These are phyloP conservation scores for Oryzias melastigma DNA, from an alignment of 2,113 vertebrate genomes.

Conservation along the genomic window DNA sequence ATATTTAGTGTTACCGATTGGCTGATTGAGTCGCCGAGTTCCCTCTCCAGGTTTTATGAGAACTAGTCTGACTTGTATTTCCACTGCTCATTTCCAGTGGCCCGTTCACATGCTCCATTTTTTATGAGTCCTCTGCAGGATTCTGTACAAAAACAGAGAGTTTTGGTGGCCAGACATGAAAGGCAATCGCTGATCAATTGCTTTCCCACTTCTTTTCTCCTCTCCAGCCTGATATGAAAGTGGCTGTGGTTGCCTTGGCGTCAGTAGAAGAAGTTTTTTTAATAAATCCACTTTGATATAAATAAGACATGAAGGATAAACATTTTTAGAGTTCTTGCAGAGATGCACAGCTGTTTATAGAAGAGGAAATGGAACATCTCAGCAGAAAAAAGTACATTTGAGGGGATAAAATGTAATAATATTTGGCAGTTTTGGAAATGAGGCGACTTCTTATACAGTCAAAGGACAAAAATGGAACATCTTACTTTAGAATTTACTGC, in stretches of 20 bases:
- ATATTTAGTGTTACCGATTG: too few species aligned
- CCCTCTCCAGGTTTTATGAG: too few species aligned
- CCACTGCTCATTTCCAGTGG: too few species aligned
- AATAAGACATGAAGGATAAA: slow-evolving; percentile 14
- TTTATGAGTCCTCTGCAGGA: not conserved
- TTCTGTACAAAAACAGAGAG: not conserved
- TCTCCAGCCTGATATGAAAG: not conserved
- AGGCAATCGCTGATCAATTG: slow-evolving; percentile 9
- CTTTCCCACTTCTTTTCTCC: not conserved
- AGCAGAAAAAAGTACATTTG: too few species aligned
- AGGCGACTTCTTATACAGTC: too few species aligned
- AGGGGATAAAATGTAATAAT: too few species aligned
- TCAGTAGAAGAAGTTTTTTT: slow-evolving; percentile 15
- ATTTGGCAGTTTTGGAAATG: too few species aligned
- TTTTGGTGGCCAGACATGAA: slow-evolving; percentile 7
- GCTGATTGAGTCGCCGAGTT: too few species aligned
- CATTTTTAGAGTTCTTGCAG: not conserved
- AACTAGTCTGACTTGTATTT: too few species aligned
- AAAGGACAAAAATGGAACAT: too few species aligned
- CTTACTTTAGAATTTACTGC: too few species aligned
- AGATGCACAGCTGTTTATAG: not conserved
- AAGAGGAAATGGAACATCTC: not conserved
- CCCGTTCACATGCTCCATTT: not conserved
- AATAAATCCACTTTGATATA: slow-evolving; percentile 28
- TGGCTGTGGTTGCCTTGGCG: slow-evolving; percentile 52